Base-by-base conservation (phyloP, 1,140 invertebrate species). In the Hermatobates lingyangjiaoensis region DNA sequence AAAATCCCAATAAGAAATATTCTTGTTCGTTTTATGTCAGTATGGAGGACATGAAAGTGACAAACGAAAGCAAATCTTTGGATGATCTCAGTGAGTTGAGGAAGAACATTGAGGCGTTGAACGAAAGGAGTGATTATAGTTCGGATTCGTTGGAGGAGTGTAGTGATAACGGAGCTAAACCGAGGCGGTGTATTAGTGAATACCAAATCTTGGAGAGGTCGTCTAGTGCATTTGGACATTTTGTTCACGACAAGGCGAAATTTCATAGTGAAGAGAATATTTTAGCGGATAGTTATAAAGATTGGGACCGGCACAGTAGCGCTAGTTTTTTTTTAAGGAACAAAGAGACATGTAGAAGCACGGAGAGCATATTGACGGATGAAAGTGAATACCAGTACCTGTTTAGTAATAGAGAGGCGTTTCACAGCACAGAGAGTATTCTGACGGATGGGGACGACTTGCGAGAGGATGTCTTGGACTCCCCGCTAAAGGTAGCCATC, bases 361-460 rank as follows among this genome's bases (percentile, higher is more conserved):
- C 83, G 57, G 83, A 85, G 61, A 84, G 81, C 57, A 76, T 87
- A 27, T 60, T 85, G 2, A 84, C 81, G 0, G 82, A 84, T 63
- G 82, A 83, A 50, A 83, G 80, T 1, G 79, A 82, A 59, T 71
- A 68, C 50, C 68, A 70, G 42, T 65, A 57, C 64, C 64, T 57
- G 60, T 68, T 42, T 39, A 66, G 38, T 54, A 63, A 55, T 42
- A 57, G 55, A 47, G 55, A 56, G 28, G 56, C 52, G 15, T 59
- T 59, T 27, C 57, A 61, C 38, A 71, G 69, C 45, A 71, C 68
- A 0, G 70, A 71, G 21, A 71, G 70, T 55, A 62, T 71, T 24
- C 50, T 71, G 7, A 70, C 68, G 0, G 70, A 71, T 50, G 68
- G 66, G 40, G 70, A 80, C 12, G 83, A 83, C 77, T 64, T 73